Evolutionary conservation across 2,888 invertebrate species (phyloP), one percentile per base, ranked within the genome.

Genomic region (Cataglyphis altisquamis): DNA sequence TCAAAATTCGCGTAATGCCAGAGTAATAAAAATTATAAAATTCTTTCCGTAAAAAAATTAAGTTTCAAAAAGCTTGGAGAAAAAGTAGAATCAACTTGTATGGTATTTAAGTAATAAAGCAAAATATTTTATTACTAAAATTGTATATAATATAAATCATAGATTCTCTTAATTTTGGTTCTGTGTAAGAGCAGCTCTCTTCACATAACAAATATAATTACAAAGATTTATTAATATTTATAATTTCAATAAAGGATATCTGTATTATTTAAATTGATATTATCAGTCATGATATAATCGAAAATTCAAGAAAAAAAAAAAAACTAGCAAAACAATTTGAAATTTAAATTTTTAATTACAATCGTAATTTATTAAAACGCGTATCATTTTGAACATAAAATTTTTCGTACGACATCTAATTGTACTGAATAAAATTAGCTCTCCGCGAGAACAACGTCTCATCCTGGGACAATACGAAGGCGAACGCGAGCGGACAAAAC

Each of bases 351-450:
- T 18, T 32, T 8, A 64, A 64, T 52, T 64, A 36, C 18, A 75
- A 52, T 48, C 36, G 36, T 39, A 36, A 75, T 64, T 75, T 64
- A 75, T 75, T 75, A 75, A 75, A 75, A 52, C 52, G 39, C 12
- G 10, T 41, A 21, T n/a, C 21, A 41, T 57, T 78, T 60, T 29
- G 39, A 18, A 41, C 12, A 29, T 18, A 68, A 68, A 78, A 41
- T 68, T 70, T 60, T 60, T 60, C 39, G 29, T 32, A 70, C 9
- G 18, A 48, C 41, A 32, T 75, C 48, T 55, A 66, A 55, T 77
- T 77, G 25, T 36, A 39, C n/a, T 25, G 64, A 36, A 10, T 66
- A 18, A 64, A 77, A 75, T 75, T 63, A 64, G 18, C 48, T 64
- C 36, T 52, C 36, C 36, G 63, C 36, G 36, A 78, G 70, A 57